Conservation (phyloP, 2,113 vertebrate species). For the Macaca mulatta region DNA sequence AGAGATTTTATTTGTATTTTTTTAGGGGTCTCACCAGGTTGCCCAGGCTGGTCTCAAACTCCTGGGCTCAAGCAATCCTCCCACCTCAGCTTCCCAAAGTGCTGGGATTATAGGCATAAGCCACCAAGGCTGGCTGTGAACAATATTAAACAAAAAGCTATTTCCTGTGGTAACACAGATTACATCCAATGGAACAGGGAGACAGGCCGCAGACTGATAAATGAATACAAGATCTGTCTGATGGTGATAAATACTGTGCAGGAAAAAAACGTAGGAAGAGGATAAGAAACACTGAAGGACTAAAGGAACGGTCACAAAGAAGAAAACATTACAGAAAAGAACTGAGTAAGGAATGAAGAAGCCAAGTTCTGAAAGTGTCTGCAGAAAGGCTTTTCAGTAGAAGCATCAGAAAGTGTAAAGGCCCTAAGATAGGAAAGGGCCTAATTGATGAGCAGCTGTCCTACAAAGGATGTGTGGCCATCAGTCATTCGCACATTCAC, state of each 20-base stretch:
- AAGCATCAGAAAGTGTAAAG: background rate
- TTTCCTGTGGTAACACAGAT: background rate
- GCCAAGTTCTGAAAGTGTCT: background rate
- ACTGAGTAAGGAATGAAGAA: background rate
- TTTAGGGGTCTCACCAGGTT: too few relatives aligned
- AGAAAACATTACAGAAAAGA: background rate
- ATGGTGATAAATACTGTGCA: background rate
- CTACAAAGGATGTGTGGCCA: background rate
- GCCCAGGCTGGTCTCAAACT: too few relatives aligned
- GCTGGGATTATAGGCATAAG: too few relatives aligned
- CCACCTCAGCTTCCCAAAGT: too few relatives aligned
- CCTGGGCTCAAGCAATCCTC: too few relatives aligned
- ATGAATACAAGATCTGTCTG: background rate
- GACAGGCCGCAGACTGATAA: background rate
- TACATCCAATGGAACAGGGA: background rate
- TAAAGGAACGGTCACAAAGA: background rate
- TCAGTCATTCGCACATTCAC: background rate
- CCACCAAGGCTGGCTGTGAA: background rate
- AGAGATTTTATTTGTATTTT: too few relatives aligned
- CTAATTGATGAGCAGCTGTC: background rate
- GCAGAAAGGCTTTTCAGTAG: background rate
- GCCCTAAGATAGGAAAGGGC: background rate
- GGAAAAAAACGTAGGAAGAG: background rate
- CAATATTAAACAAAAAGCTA: background rate
- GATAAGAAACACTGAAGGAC: background rate